These are phyloP conservation scores for Hirudo medicinalis DNA, from an alignment of 1,140 invertebrate genomes.

Conservation along the genomic window DNA sequence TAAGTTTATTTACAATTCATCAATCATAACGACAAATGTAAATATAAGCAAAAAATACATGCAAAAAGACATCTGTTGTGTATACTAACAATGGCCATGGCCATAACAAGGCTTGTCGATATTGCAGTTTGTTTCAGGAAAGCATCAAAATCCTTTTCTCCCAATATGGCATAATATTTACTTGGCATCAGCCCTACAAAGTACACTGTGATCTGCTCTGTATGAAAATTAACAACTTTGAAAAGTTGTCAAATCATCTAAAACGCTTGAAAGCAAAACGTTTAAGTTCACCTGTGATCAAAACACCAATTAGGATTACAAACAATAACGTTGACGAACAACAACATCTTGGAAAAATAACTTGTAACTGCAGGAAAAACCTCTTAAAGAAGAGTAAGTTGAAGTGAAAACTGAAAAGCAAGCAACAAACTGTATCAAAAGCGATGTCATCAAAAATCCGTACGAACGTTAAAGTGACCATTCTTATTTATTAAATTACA, in stretches of 20 bases:
- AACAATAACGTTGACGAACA: constrained; percentile 36
- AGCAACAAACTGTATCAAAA: no score
- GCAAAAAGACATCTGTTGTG: no score
- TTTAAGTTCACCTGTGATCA: background rate
- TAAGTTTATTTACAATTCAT: no score
- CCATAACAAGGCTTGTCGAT: constrained; percentile 40
- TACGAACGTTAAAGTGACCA: no score
- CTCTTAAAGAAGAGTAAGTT: constrained; percentile 37
- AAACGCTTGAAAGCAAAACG: no score
- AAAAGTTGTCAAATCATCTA: background rate
- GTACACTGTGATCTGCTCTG: constrained; percentile 46
- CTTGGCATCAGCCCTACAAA: constrained; percentile 46
- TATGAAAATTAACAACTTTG: constrained; percentile 7
- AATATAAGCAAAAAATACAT: no score
- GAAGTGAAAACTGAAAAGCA: constrained; percentile 33
- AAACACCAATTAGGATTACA: constrained; percentile 5
- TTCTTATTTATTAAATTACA: no score
- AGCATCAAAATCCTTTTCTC: constrained; percentile 40
- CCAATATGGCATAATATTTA: constrained; percentile 45
- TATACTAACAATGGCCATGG: constrained; percentile 43
- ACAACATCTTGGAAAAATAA: constrained; percentile 37
- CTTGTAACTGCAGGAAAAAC: constrained; percentile 33
- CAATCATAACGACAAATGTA: no score
- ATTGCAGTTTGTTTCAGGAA: constrained; percentile 39
- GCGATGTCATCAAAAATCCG: background rate